Conservation (phyloP, 2,888 invertebrate species). For the Stenodema calcarata region DNA sequence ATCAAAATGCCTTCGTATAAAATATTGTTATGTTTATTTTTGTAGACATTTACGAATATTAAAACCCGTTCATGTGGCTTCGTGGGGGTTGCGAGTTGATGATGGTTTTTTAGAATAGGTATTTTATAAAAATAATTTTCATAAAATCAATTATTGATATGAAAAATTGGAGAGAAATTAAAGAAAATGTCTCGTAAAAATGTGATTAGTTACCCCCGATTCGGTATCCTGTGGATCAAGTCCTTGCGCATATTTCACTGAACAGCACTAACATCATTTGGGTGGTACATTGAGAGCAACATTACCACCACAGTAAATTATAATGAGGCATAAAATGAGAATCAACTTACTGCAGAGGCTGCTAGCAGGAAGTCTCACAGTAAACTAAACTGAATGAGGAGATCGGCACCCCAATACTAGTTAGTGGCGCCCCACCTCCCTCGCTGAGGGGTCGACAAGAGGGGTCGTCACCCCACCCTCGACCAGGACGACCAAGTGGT, state of each 20-base stretch:
- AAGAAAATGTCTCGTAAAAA: background rate
- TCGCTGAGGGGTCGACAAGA: background rate
- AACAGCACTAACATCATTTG: background rate
- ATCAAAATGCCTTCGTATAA: no score
- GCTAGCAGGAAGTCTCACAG: constrained; percentile 37
- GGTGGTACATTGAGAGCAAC: background rate
- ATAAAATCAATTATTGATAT: no score
- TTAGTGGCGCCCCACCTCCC: background rate
- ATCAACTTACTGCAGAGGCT: constrained; percentile 37
- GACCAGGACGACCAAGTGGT: background rate
- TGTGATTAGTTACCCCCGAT: background rate
- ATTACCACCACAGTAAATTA: constrained; percentile 7
- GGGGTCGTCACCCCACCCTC: background rate
- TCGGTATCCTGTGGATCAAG: background rate
- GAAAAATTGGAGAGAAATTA: no score
- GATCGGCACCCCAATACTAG: constrained; percentile 30
- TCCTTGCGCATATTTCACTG: background rate
- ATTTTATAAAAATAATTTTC: no score
- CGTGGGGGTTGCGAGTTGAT: no score
- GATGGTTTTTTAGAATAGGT: no score
- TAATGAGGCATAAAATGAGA: background rate
- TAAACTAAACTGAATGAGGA: constrained; percentile 34
- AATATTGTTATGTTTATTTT: no score
- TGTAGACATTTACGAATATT: no score
- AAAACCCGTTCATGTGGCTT: no score